Conservation (phyloP, 1,140 invertebrate genomes). For the Sitodiplosis mosellana region DNA sequence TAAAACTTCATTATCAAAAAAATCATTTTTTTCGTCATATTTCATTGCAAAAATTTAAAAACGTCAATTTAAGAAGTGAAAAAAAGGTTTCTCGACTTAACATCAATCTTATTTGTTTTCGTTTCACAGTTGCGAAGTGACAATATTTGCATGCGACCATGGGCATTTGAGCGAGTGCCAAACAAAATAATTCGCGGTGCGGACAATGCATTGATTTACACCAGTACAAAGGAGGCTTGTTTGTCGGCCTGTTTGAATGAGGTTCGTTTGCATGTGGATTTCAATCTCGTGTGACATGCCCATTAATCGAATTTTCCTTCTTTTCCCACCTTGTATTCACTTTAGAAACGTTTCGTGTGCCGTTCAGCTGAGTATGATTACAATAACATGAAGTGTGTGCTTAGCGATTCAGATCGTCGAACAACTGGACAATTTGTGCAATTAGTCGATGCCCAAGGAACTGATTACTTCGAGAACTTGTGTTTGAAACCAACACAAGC, state of each 20-base stretch:
- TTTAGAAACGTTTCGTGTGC: conserved; percentile 71
- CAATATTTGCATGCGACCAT: conserved; percentile 75
- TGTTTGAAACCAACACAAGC: conserved; percentile 72
- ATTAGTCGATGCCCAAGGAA: conserved; percentile 72
- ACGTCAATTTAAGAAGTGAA: no score
- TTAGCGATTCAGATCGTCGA: conserved; percentile 73
- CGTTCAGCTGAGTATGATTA: conserved; percentile 88
- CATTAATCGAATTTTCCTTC: conserved; percentile 1
- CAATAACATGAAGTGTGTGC: conserved; percentile 72
- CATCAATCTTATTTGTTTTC: no score
- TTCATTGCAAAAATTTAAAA: no score
- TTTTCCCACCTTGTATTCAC: no score
- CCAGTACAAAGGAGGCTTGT: conserved; percentile 84
- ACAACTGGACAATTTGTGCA: conserved; percentile 67
- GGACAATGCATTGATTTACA: conserved; percentile 82
- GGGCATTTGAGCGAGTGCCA: conserved; percentile 83
- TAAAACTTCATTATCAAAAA: no score
- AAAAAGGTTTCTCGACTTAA: no score
- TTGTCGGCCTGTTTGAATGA: conserved; percentile 81
- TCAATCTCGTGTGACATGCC: not conserved
- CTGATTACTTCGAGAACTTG: conserved; percentile 92
- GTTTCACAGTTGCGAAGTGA: conserved; percentile 49
- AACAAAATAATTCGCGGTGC: conserved; percentile 78
- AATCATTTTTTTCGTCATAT: no score
- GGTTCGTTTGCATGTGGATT: conserved; percentile 27